phyloP scores from a whole-genome alignment of 2,888 invertebrate genomes.

The Trissoscelio sp. region DNA sequence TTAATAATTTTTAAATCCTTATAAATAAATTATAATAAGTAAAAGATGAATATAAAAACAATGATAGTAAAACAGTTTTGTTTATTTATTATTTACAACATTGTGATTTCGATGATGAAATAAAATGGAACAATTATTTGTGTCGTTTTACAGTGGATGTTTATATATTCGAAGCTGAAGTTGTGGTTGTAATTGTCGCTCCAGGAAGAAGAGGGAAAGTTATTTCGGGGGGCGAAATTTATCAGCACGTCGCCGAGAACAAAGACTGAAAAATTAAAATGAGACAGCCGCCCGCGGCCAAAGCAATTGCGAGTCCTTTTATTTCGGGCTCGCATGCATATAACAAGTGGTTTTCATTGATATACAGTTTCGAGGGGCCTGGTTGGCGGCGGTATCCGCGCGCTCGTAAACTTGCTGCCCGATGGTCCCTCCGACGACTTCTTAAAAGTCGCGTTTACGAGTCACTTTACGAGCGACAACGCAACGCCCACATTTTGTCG shows the following conservation, averaged over 20 bases:
- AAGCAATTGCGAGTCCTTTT: constrained; percentile 30
- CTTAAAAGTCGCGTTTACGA: constrained; percentile 70
- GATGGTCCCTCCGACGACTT: constrained; percentile 48
- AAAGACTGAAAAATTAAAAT: constrained; percentile 36
- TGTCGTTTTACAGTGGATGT: not conserved
- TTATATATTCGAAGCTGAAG: not conserved
- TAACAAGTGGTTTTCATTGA: constrained; percentile 61
- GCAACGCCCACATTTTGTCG: constrained; percentile 70
- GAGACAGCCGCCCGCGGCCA: constrained; percentile 31
- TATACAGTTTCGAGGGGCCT: constrained; percentile 45
- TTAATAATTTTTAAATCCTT: too few relatives aligned
- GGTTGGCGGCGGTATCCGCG: constrained; percentile 26
- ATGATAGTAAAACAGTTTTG: too few relatives aligned
- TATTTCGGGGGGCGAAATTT: constrained; percentile 16
- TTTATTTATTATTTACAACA: too few relatives aligned
- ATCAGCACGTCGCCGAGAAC: constrained; percentile 31
- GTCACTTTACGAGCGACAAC: constrained; percentile 71
- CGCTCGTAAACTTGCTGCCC: constrained; percentile 38
- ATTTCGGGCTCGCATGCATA: constrained; percentile 28
- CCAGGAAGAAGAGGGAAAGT: not conserved
- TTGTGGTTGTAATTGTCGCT: not conserved
- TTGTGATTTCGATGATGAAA: not conserved
- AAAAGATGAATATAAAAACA: too few relatives aligned
- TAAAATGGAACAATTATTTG: not conserved
- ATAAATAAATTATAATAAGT: too few relatives aligned